A percentile compares a stretch with the other conserved stretches of the same genome.
These are phyloP conservation scores for Diabrotica virgifera DNA, from an alignment of 1,140 invertebrate genomes.

Conservation along the genomic window DNA sequence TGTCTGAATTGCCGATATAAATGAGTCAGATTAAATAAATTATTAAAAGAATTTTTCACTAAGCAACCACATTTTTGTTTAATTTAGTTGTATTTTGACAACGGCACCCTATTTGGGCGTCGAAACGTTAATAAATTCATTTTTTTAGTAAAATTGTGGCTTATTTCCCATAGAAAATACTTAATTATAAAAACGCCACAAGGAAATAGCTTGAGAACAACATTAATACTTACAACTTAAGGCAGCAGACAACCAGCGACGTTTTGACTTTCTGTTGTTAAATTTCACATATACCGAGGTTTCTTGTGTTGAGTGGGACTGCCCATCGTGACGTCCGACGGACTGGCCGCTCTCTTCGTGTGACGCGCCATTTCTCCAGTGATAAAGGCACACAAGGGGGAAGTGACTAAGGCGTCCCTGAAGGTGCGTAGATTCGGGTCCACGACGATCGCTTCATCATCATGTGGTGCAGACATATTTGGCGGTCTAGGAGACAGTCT, in stretches of 20 bases:
- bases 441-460: conserved; percentile 46
- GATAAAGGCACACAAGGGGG: conserved; percentile 69
- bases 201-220: too few relatives aligned
- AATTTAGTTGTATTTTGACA: too few relatives aligned
- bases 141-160: too few relatives aligned
- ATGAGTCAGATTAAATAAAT: too few relatives aligned
- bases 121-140: too few relatives aligned
- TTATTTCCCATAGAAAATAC: too few relatives aligned
- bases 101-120: too few relatives aligned
- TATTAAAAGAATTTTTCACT: too few relatives aligned
- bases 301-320: conserved; percentile 54
- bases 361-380: conserved; percentile 73
- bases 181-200: too few relatives aligned
- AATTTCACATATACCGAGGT: conserved; percentile 51
- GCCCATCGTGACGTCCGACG: conserved; percentile 55
- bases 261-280: background rate
- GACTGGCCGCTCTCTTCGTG: conserved; percentile 65
- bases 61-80: too few relatives aligned
- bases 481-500: conserved; percentile 54
- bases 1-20: too few relatives aligned
- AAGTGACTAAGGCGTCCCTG: conserved; percentile 68
- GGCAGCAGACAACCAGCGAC: conserved; percentile 5
- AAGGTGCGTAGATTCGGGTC: conserved; percentile 68
- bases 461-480: conserved; percentile 53
- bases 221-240: background rate